These are phyloP conservation scores for Ictalurus furcatus DNA, from an alignment of 2,113 vertebrate species.

Conservation along the genomic window DNA sequence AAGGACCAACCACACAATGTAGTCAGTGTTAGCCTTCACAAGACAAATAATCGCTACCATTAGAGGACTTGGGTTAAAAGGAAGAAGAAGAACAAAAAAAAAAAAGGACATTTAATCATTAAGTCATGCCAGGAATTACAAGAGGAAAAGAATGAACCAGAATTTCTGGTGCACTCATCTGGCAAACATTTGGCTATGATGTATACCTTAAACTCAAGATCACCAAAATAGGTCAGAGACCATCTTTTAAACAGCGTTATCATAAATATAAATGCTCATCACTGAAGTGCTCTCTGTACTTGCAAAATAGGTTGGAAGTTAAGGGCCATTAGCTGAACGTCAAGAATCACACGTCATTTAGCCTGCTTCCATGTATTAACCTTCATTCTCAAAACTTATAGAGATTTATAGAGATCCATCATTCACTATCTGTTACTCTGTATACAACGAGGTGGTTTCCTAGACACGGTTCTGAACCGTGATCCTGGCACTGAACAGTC, in stretches of 20 bases:
- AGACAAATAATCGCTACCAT: conserved; percentile 22
- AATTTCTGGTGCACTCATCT: neutral
- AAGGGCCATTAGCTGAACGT: conserved; percentile 24
- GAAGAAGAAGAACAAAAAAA: neutral
- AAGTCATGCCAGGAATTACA: neutral
- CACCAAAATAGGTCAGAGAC: neutral
- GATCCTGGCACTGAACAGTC: neutral
- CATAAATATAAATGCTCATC: neutral
- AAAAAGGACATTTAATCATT: neutral
- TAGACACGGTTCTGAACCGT: neutral
- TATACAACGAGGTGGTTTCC: neutral
- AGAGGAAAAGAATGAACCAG: neutral
- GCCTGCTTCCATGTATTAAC: neutral
- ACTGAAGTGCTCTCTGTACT: neutral
- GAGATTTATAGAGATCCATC: neutral
- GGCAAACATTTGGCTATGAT: neutral
- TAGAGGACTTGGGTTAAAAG: neutral
- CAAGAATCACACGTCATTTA: conserved; percentile 26
- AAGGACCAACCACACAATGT: conserved; percentile 28
- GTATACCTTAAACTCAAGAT: neutral
- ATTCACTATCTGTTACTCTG: neutral
- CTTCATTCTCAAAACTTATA: neutral
- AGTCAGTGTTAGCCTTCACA: conserved; percentile 13
- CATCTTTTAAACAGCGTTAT: neutral
- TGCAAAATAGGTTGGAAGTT: neutral